Evolutionary conservation across 2,113 vertebrate species (phyloP).

Genomic region (Tylochromis polylepis): DNA sequence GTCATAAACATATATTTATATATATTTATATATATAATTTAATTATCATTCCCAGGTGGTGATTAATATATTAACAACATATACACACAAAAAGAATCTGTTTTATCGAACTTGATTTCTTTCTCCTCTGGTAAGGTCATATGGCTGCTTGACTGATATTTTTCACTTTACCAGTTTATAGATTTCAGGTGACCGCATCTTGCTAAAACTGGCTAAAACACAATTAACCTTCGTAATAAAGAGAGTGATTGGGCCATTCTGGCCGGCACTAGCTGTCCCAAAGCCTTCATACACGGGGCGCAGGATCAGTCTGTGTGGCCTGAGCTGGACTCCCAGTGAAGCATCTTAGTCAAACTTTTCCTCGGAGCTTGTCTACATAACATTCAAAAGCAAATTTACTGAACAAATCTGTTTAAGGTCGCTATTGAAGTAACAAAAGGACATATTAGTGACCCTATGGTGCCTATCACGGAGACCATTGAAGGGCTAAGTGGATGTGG

Average conservation of each 20-base stretch:
- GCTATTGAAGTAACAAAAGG: slow-evolving; percentile 41
- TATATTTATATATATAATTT: not conserved
- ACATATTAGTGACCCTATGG: slow-evolving; percentile 35
- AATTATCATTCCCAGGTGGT: not conserved
- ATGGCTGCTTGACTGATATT: not conserved
- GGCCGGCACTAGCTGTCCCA: slow-evolving; percentile 24
- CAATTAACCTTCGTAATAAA: not conserved
- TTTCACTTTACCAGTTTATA: not conserved
- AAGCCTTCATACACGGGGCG: not conserved
- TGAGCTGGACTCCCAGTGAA: not conserved
- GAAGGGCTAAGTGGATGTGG: slow-evolving; percentile 1
- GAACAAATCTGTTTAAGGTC: slow-evolving; percentile 36
- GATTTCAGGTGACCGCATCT: not conserved
- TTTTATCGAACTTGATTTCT: not conserved
- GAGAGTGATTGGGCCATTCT: slow-evolving; percentile 35
- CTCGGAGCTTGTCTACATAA: slow-evolving; percentile 13
- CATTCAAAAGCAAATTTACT: slow-evolving; percentile 40
- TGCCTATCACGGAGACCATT: slow-evolving; percentile 11
- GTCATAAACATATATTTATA: not conserved
- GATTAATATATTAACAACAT: not conserved
- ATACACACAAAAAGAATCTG: not conserved
- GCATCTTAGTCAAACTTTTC: slow-evolving; percentile 2
- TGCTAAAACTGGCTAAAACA: not conserved
- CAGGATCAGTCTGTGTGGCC: slow-evolving; percentile 39
- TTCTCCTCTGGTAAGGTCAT: not conserved